Percentiles rank a stretch among this genome's conserved stretches.
Conservation (phyloP, 2,113 vertebrate genomes). For the Amphiprion ocellaris region DNA sequence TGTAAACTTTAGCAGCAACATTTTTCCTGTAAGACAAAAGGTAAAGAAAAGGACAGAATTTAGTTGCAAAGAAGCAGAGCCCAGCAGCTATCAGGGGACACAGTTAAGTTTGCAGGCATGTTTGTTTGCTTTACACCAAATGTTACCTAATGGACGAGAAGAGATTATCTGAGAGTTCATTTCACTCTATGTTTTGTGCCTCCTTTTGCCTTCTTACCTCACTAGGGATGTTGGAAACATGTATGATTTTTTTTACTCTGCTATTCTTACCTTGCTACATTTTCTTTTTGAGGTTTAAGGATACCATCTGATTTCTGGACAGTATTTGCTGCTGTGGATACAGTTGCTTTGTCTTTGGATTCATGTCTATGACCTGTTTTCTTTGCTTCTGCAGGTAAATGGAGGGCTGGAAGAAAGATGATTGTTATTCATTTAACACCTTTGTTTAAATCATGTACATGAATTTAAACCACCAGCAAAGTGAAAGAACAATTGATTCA, state of each 20-base stretch:
- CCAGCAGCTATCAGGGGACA: background rate
- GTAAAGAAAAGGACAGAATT: background rate
- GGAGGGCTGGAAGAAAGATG: conserved; percentile 4
- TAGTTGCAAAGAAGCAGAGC: background rate
- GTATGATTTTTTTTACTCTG: background rate
- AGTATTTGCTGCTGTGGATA: conserved; percentile 12
- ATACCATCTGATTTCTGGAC: conserved; percentile 47
- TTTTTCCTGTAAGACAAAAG: conserved; percentile 74
- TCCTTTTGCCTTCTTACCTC: background rate
- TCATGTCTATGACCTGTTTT: conserved; percentile 48
- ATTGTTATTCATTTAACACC: background rate
- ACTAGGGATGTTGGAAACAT: background rate
- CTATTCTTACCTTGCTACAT: conserved; percentile 48
- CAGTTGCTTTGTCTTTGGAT: conserved; percentile 58
- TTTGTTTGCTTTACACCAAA: background rate
- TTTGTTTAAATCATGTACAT: background rate
- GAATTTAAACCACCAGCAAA: background rate
- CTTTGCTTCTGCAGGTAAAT: conserved; percentile 56
- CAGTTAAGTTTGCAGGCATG: background rate
- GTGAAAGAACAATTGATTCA: background rate
- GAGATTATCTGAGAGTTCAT: too few relatives aligned
- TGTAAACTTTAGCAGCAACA: conserved; percentile 62
- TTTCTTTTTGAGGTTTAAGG: conserved; percentile 71
- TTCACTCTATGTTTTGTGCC: background rate
- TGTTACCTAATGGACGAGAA: background rate